Evolutionary conservation across 2,113 vertebrate species (phyloP).

Genomic region (Aleadryas rufinucha): DNA sequence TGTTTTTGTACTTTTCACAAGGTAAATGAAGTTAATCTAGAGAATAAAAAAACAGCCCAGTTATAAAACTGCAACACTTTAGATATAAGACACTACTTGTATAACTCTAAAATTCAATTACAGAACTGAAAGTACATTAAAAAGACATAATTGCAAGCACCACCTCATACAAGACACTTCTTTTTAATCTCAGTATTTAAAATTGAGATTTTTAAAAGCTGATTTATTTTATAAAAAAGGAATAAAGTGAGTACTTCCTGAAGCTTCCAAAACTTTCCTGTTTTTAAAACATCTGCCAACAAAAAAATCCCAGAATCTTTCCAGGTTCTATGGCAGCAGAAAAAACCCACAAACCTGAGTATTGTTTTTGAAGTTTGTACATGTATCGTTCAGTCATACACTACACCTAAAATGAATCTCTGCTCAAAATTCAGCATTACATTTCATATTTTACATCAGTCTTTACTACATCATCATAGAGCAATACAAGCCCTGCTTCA

Average conservation of each 20-base stretch:
- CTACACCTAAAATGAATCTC: not conserved
- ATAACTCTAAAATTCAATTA: not conserved
- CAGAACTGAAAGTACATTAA: not conserved
- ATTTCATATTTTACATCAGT: not conserved
- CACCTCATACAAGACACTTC: not conserved
- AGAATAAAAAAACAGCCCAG: constrained; percentile 27
- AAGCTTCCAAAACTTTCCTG: not conserved
- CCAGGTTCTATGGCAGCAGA: not conserved
- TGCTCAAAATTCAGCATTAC: not conserved
- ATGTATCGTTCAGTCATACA: not conserved
- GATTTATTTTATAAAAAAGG: not conserved
- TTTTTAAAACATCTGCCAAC: not conserved
- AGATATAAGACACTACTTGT: not conserved
- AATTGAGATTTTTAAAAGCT: not conserved
- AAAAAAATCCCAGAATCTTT: not conserved
- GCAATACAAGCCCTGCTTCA: not conserved
- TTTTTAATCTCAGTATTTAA: not conserved
- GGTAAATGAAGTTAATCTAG: constrained; percentile 93
- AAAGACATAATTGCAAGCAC: not conserved
- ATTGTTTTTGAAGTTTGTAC: not conserved
- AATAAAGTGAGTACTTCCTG: not conserved
- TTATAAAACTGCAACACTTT: not conserved
- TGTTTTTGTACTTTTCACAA: constrained; percentile 84
- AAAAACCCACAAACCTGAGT: not conserved
- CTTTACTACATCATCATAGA: not conserved